Evolutionary conservation across 2,113 vertebrate species (phyloP), one percentile per base, ranked within the genome.

Genomic region (Vicugna pacos): DNA sequence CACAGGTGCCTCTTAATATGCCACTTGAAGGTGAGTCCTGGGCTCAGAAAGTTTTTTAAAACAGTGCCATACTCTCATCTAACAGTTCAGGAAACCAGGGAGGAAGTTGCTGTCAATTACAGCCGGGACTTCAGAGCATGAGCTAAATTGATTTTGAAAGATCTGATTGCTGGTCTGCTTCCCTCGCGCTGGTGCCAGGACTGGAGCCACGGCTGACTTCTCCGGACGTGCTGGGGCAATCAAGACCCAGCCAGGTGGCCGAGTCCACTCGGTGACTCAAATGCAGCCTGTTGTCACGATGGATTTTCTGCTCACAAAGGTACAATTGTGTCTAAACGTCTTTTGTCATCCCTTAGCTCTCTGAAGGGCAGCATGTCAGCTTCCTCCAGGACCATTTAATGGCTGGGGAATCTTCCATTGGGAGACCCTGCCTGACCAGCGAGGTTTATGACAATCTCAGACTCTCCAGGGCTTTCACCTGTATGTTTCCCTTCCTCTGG

Each of bases 131-230:
- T 98, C 99, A 98, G 98, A 98, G 98, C 98, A 98, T 98, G 73
- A 99, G 98, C 98, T 98, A 99, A 99, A 99, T 98, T 97, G 98
- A 98, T 99, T 99, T 98, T 99, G 99, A 99, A 99, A 99, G 99
- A 99, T 99, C 98, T 99, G 99, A 99, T 99, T 99, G 99, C 98
- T 98, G 98, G 91, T 99, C 98, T 26, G 35, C 98, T 98, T 98
- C 96, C 98, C 98, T 98, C 95, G 91, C 94, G 98, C 98, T 97
- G 81, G 96, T 95, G 98, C 98, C 99, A 98, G 98, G 84, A 52
- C 98, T 98, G 98, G 98, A 98, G 98, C 98, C 96, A 96, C 98
- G 97, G 98, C 98, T 99, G 99, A 98, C 98, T 99, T 99, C 98
- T 98, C 98, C 81, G 95, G 98, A 99, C 97, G 96, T 99, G 99